Percentiles rank a stretch among this genome's conserved stretches.
Evolutionary conservation across 2,113 vertebrate genomes (phyloP).

Genomic region (Epinephelus lanceolatus): DNA sequence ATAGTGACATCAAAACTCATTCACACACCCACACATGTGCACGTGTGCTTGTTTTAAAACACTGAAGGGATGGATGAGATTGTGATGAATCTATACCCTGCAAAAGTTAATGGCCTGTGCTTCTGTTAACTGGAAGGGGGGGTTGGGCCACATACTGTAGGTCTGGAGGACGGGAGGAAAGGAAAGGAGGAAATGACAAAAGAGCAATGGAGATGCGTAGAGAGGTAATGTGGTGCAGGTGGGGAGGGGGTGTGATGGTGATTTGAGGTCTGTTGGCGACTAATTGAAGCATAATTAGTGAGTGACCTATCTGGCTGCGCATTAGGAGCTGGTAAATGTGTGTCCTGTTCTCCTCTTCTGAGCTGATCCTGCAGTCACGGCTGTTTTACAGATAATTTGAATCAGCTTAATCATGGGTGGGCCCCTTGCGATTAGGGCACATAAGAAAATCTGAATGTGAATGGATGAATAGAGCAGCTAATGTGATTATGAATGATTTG

Average conservation of each 20-base stretch:
- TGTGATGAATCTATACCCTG: slow-evolving; percentile 51
- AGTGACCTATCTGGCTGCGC: slow-evolving; percentile 23
- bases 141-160: slow-evolving; percentile 3
- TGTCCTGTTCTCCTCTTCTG: slow-evolving; percentile 17
- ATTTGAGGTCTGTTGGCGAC: slow-evolving; percentile 50
- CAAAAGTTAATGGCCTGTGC: slow-evolving; percentile 52
- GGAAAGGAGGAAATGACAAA: slow-evolving; percentile 35
- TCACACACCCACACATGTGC: slow-evolving; percentile 22
- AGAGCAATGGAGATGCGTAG: slow-evolving; percentile 1
- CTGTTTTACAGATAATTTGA: slow-evolving; percentile 45
- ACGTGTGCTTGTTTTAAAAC: slow-evolving; percentile 29
- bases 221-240: slow-evolving; percentile 41
- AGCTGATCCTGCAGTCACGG: slow-evolving; percentile 49
- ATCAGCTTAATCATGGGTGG: slow-evolving; percentile 60
- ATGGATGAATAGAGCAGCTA: slow-evolving; percentile 64
- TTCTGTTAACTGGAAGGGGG: slow-evolving; percentile 33
- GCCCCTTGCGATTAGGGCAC: slow-evolving; percentile 50
- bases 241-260: slow-evolving; percentile 32
- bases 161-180: slow-evolving; percentile 31
- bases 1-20: slow-evolving; percentile 48
- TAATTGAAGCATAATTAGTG: slow-evolving; percentile 58
- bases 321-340: slow-evolving; percentile 31
- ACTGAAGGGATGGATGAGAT: slow-evolving; percentile 20
- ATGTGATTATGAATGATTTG: slow-evolving; percentile 63
- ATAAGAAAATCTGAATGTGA: slow-evolving; percentile 58